These are phyloP conservation scores for Anolis apletophallus DNA, from an alignment of 2,797 vertebrate species.

Conservation along the genomic window DNA sequence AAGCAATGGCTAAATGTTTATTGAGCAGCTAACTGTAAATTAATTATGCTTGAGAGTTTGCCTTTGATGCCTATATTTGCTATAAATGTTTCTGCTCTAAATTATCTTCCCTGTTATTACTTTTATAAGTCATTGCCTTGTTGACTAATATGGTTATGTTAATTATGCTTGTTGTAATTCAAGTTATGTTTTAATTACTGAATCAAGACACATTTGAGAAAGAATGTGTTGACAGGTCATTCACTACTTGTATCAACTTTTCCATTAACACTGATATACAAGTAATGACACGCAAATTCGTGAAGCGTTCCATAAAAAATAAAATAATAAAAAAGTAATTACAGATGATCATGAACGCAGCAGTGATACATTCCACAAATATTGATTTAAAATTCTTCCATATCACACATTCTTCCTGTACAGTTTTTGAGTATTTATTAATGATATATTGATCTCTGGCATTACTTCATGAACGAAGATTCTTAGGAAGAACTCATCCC, in stretches of 20 bases:
- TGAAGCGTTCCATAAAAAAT: too few relatives aligned
- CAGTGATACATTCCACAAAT: background rate
- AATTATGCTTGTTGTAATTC: background rate
- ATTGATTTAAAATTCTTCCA: slow-evolving; percentile 16
- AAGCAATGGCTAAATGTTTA: slow-evolving; percentile 35
- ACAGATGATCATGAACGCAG: background rate
- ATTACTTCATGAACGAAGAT: too few relatives aligned
- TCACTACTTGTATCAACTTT: slow-evolving; percentile 14
- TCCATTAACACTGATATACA: slow-evolving; percentile 1
- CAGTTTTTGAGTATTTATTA: slow-evolving; percentile 3
- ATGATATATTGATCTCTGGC: too few relatives aligned
- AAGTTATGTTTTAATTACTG: background rate
- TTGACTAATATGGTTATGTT: background rate
- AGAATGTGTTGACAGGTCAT: background rate
- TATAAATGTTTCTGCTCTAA: slow-evolving; percentile 20
- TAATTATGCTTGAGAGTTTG: slow-evolving; percentile 42
- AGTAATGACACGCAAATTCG: too few relatives aligned
- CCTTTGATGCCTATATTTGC: slow-evolving; percentile 23
- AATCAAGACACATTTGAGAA: background rate
- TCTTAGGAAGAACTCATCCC: too few relatives aligned
- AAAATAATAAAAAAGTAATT: too few relatives aligned
- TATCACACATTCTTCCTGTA: background rate
- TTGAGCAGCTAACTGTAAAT: slow-evolving; percentile 47
- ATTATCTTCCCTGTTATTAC: slow-evolving; percentile 5
- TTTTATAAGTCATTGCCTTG: slow-evolving; percentile 4